These are phyloP conservation scores for Diphyllodes magnificus DNA, from an alignment of 2,113 vertebrate species.

Conservation along the genomic window DNA sequence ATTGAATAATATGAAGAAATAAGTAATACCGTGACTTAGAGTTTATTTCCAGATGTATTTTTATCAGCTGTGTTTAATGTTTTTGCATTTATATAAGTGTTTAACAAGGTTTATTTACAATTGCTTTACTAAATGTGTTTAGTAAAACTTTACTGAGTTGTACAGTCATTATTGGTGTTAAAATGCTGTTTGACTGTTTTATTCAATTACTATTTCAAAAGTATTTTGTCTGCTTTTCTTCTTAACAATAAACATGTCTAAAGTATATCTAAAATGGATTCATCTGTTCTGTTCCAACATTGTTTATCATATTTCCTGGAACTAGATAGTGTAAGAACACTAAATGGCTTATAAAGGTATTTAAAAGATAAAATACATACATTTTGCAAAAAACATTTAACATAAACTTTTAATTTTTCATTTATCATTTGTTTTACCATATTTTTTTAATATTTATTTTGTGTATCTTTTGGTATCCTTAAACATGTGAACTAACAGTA, in stretches of 20 bases:
- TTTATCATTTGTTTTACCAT: neutral
- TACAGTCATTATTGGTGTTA: slow-evolving; percentile 41
- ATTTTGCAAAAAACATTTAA: neutral
- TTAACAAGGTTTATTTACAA: slow-evolving; percentile 31
- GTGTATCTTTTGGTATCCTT: neutral
- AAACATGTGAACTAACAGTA: neutral
- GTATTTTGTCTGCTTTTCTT: slow-evolving; percentile 66
- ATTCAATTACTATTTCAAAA: slow-evolving; percentile 55
- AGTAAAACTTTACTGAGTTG: slow-evolving; percentile 42
- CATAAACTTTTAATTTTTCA: neutral
- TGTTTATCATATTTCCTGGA: neutral
- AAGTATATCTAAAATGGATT: slow-evolving; percentile 54
- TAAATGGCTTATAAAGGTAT: neutral
- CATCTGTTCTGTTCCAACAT: slow-evolving; percentile 66
- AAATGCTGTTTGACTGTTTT: slow-evolving; percentile 38
- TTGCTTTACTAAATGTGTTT: slow-evolving; percentile 10
- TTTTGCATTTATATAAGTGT: slow-evolving; percentile 40
- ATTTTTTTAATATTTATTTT: neutral
- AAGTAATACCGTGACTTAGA: neutral
- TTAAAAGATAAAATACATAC: neutral
- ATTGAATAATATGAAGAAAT: neutral
- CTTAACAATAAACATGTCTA: slow-evolving; percentile 68
- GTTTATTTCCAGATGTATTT: slow-evolving; percentile 36
- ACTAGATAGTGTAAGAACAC: neutral
- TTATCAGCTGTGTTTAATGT: slow-evolving; percentile 24